Evolutionary conservation across 2,888 invertebrate species (phyloP), one percentile per base, ranked within the genome.

Genomic region (Chaetogeoica ovagalla): DNA sequence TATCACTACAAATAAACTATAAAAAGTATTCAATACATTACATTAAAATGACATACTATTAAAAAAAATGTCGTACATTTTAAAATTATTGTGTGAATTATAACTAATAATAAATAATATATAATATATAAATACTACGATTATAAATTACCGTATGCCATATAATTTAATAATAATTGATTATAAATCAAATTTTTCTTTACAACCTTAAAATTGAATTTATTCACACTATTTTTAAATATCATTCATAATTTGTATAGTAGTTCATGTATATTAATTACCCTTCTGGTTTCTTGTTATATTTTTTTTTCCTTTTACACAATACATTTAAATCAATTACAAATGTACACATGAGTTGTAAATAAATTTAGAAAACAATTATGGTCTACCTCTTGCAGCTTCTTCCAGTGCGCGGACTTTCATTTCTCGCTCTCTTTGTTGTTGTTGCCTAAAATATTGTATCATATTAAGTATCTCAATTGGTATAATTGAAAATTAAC

Each of bases 391-490:
- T 85, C 94, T 90, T 83, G 94, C 93, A 83, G 94, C 94, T 88
- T 94, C 94, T 88, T 94, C 94, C 84, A 94, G 88, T 83, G 93
- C 93, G 85, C 94, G 90, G 85, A 94, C 93, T 89, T 94, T 94
- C 85, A 94, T 89, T 88, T 94, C 94, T 84, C 94, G 90, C 85
- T 94, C 94, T 84, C 94, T 72, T 75, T 82, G 82, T 82, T 81
- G 70, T 60, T 82, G 82, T 70, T 77, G 82, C 48, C 76, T 82
- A 73, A 55, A 68, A 77, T 69, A 77, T 48, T 17, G 43, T 30
- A 30, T 48, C 23, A 23, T 7, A 69, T 37, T 39, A 43, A 43
- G 43, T 43, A 43, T 43, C 43, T 43, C 43, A n/a, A 60, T 30
- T 52, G n/a, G 23, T 8, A 43, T 5, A 43, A 9, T 9, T 43